A percentile compares a stretch with the other conserved stretches of the same genome.
Evolutionary conservation across 2,888 invertebrate genomes (phyloP).

Genomic region (Protophormia terraenovae): DNA sequence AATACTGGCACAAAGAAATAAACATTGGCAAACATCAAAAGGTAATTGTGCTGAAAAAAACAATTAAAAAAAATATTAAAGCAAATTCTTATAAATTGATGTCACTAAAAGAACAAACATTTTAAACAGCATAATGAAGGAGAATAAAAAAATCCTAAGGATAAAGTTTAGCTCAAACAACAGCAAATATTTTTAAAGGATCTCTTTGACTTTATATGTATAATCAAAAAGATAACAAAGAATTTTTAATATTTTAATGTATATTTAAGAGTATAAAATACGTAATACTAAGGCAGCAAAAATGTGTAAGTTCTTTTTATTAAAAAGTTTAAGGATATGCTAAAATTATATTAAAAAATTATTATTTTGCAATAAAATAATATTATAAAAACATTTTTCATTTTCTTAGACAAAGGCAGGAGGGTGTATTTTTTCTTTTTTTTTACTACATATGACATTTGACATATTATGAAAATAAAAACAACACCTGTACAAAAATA

Average conservation of each 20-base stretch:
- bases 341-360: slow-evolving; percentile 36
- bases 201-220: background rate
- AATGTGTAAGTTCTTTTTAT: slow-evolving; percentile 14
- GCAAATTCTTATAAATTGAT: slow-evolving; percentile 48
- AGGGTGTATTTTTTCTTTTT: background rate
- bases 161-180: background rate
- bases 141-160: background rate
- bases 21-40: slow-evolving; percentile 54
- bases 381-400: slow-evolving; percentile 58
- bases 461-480: slow-evolving; percentile 21
- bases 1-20: background rate
- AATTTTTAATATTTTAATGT: slow-evolving; percentile 77
- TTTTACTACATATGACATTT: slow-evolving; percentile 1
- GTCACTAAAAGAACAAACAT: slow-evolving; percentile 10
- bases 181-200: background rate
- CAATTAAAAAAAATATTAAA: slow-evolving; percentile 13
- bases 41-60: slow-evolving; percentile 62
- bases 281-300: background rate
- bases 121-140: background rate
- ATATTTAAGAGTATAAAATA: background rate
- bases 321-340: slow-evolving; percentile 16
- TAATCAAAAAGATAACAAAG: slow-evolving; percentile 67
- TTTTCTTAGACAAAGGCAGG: background rate
- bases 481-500: slow-evolving; percentile 43
- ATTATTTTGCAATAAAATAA: slow-evolving; percentile 57